phyloP scores from a whole-genome alignment of 2,888 invertebrate genomes.

The Hydrotaea cyrtoneurina region DNA sequence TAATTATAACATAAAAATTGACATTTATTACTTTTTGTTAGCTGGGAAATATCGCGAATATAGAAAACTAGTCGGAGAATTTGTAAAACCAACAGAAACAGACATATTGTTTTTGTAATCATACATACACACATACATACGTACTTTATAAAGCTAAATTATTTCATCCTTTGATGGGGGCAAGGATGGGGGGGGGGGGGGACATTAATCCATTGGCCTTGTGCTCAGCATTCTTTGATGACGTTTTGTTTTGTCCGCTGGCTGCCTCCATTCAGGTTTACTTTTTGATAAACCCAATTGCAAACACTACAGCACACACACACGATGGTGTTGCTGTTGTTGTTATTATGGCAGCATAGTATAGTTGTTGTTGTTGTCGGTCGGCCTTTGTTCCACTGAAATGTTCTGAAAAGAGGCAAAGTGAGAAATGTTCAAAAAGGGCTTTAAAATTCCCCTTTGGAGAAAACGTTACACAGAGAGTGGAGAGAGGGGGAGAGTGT shows the following conservation, averaged over 20 bases:
- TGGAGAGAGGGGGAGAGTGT: neutral
- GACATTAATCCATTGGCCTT: slow-evolving; percentile 35
- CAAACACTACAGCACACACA: slow-evolving; percentile 21
- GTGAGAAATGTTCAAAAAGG: slow-evolving; percentile 20
- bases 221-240: neutral
- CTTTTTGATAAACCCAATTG: slow-evolving; percentile 54
- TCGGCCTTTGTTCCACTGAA: slow-evolving; percentile 37
- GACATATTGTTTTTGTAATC: slow-evolving; percentile 34
- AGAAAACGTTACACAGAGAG: neutral
- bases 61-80: too few relatives aligned
- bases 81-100: slow-evolving; percentile 10
- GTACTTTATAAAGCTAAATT: neutral
- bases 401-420: slow-evolving; percentile 37
- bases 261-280: slow-evolving; percentile 3
- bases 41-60: slow-evolving; percentile 9
- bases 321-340: slow-evolving; percentile 51
- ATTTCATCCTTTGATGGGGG: neutral
- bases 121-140: neutral
- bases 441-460: slow-evolving; percentile 6
- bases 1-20: slow-evolving; percentile 53
- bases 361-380: slow-evolving; percentile 9
- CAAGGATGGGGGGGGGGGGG: too few relatives aligned
- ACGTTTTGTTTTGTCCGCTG: neutral
- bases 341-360: neutral
- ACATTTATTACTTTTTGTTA: slow-evolving; percentile 40